Base-by-base conservation (phyloP, 2,113 vertebrate species). In the Spea multiplicata region DNA sequence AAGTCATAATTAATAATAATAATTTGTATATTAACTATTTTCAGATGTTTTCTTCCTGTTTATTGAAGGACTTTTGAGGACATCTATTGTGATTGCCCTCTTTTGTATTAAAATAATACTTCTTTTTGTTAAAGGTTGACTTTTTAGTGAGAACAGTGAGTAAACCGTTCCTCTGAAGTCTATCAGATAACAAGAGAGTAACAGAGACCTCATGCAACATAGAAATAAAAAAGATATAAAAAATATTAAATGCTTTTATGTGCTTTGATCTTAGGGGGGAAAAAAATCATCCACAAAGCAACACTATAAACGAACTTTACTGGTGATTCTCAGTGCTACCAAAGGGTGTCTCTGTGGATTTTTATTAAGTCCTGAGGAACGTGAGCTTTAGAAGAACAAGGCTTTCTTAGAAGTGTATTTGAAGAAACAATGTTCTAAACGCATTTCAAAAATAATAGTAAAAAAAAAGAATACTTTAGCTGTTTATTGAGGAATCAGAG, bases 381-480 rank as follows among this genome's bases (percentile, higher is more conserved):
- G 49, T 66, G 5, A 44, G 16, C 16, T 4, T 59, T 79, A 73
- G 70, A 79, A 79, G 69, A 66, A 79, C 77, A 79, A 79, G 69
- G 77, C 9, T 44, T 10, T 48, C 62, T 79, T 10, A 79, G 77
- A 79, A 66, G 71, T 79, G 45, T 44, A 73, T 73, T 55, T 73
- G 70, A 71, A 79, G 62, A 79, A 46, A n/a, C 44, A 10, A 62
- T 52, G 44, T 55, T 14, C 55, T n/a, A 66, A 79, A 69, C 30
- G 44, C 55, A 13, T 61, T 30, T 62, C 9, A 71, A 70, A 76
- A 44, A 59, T 57, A 59, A 67, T 46, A 67, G 68, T 16, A 76
- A 68, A 46, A 44, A 49, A 44, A 49, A 57, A 5, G 44, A 45
- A 53, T 8, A 44, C 10, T 66, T 10, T 3, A 4, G 61, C 48